Evolutionary conservation across 2,113 vertebrate genomes (phyloP), one percentile per base, ranked within the genome.

Genomic region (Tyto alba): DNA sequence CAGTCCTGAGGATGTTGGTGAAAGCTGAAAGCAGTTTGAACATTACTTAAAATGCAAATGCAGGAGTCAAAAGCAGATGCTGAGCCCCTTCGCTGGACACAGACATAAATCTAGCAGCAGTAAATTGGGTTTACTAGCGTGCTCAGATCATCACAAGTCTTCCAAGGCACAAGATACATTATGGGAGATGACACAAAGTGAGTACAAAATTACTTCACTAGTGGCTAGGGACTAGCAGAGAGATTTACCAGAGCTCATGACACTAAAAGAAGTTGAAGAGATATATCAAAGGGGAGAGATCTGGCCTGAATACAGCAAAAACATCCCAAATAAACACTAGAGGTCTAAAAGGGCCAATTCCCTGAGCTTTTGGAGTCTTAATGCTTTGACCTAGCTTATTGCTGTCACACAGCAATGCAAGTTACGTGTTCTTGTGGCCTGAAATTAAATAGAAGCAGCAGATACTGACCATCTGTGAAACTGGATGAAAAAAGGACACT

Each of bases 11-110:
- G 17, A 36, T 63, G 38, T 6, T 80, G 57, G 13, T 52, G 62
- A 66, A 89, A 64, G 36, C 47, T 34, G 57, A 86, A 53, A 85
- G 27, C 43, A 82, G 3, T 81, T 67, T 82, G 57, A 67, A 52
- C 0, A 0, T 74, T 62, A 48, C 17, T 53, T 81, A 38, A 79
- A 64, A 17, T 40, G 48, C 0, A 0, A 79, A 48, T 30, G 48
- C 6, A 13, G 34, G 14, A 55, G 22, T 74, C 55, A 40, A 79
- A 88, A 83, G 36, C 16, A 43, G 25, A 8, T 64, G 19, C 27
- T 40, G 74, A 64, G 50, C 16, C 30, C 30, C 36, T 90, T 73
- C 30, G 22, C 36, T 63, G 32, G 32, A 30, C 16, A 2, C 38
- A 53, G 40, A 4, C 16, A 19, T 66, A 53, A 50, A 56, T 76